A percentile compares a stretch with the other conserved stretches of the same genome.
Evolutionary conservation across 1,140 invertebrate genomes (phyloP).

Genomic region (Psilanteris sp.): DNA sequence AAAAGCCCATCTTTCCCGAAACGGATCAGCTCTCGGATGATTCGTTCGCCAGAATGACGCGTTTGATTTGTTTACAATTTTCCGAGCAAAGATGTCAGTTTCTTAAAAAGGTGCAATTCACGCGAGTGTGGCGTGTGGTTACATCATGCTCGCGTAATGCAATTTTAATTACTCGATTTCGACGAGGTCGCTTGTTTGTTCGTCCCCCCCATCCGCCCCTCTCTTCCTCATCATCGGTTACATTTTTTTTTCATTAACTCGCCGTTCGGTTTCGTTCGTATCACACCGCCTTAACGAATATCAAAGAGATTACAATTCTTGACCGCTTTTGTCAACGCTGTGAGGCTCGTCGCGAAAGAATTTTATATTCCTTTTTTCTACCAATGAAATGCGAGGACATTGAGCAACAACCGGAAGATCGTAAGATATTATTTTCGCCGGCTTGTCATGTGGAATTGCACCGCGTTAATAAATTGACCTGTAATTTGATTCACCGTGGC

Average conservation of each 20-base stretch:
- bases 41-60: not conserved
- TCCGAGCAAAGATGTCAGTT: slow-evolving; percentile 3
- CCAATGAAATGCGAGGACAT: slow-evolving; percentile 19
- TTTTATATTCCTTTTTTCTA: slow-evolving; percentile 38
- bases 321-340: slow-evolving; percentile 15
- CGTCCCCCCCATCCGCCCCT: too few relatives aligned
- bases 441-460: too few relatives aligned
- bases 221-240: too few relatives aligned
- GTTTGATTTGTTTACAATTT: slow-evolving; percentile 1
- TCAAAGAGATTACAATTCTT: slow-evolving; percentile 10
- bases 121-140: slow-evolving; percentile 17
- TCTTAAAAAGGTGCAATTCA: slow-evolving; percentile 29
- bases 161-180: slow-evolving; percentile 50
- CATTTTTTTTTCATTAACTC: slow-evolving; percentile 10
- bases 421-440: too few relatives aligned
- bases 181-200: slow-evolving; percentile 43
- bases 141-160: slow-evolving; percentile 48
- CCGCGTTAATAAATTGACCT: too few relatives aligned
- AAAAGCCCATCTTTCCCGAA: too few relatives aligned
- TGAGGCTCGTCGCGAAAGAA: slow-evolving; percentile 9
- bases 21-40: too few relatives aligned
- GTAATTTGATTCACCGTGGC: too few relatives aligned
- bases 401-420: slow-evolving; percentile 14
- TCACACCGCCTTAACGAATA: slow-evolving; percentile 8
- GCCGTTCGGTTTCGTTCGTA: slow-evolving; percentile 4